phyloP scores from a whole-genome alignment of 2,888 invertebrate genomes.

The Allygus modestus region DNA sequence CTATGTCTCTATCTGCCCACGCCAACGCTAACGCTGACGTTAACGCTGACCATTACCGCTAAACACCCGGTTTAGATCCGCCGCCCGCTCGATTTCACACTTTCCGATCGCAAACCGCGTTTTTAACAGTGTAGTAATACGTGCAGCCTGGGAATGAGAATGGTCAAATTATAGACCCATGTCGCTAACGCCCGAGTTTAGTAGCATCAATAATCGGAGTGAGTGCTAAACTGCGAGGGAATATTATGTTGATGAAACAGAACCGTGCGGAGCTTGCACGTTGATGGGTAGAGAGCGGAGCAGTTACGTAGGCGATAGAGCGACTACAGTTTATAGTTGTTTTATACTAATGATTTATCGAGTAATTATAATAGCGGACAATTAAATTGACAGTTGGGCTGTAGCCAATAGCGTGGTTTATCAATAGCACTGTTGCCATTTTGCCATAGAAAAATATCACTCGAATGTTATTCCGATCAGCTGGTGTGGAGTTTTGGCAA shows the following conservation, averaged over 20 bases:
- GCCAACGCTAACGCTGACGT: constrained; percentile 19
- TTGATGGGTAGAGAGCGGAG: background rate
- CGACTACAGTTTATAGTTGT: no score
- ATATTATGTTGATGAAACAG: constrained; percentile 19
- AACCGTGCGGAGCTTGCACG: no score
- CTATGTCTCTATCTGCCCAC: constrained; percentile 52
- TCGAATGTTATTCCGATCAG: no score
- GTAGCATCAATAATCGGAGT: background rate
- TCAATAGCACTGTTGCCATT: no score
- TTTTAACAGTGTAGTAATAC: constrained; percentile 32
- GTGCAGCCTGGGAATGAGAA: constrained; percentile 31
- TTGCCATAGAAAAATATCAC: no score
- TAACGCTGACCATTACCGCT: background rate
- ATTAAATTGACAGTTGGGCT: no score
- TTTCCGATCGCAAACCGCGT: constrained; percentile 20
- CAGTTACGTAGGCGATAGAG: background rate
- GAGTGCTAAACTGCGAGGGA: constrained; percentile 4
- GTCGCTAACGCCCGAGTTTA: constrained; percentile 26
- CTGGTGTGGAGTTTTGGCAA: no score
- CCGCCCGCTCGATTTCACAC: constrained; percentile 40
- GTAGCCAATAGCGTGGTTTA: no score
- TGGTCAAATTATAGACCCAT: constrained; percentile 21
- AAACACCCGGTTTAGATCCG: background rate
- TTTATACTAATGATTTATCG: no score
- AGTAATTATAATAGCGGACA: no score